Conservation (phyloP, 2,888 invertebrate species). For the Watsonalla binaria region DNA sequence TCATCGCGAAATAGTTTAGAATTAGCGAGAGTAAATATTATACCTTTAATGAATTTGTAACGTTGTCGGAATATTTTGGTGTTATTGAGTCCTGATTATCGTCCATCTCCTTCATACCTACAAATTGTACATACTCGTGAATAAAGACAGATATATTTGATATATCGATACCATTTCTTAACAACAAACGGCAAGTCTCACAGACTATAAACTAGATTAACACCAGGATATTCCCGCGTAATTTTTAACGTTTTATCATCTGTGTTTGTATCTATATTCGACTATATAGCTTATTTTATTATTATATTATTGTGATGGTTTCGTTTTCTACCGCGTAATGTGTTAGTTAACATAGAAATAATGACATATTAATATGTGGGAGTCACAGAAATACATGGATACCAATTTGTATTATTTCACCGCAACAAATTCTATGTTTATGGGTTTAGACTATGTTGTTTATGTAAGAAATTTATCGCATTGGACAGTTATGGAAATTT, state of each 20-base stretch:
- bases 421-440: slow-evolving; percentile 63
- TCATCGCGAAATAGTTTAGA: slow-evolving; percentile 77
- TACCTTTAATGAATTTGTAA: slow-evolving; percentile 56
- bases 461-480: slow-evolving; percentile 54
- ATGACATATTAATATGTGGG: slow-evolving; percentile 60
- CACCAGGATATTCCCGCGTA: slow-evolving; percentile 45
- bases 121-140: slow-evolving; percentile 24
- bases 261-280: slow-evolving; percentile 71
- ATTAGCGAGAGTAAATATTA: slow-evolving; percentile 65
- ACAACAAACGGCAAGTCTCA: slow-evolving; percentile 44
- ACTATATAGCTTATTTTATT: slow-evolving; percentile 69
- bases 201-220: slow-evolving; percentile 58
- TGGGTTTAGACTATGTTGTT: slow-evolving; percentile 50
- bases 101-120: slow-evolving; percentile 34
- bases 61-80: slow-evolving; percentile 46
- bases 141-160: slow-evolving; percentile 55
- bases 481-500: slow-evolving; percentile 69
- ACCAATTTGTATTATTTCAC: slow-evolving; percentile 56
- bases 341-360: slow-evolving; percentile 70
- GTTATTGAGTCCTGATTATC: slow-evolving; percentile 17
- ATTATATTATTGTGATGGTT: slow-evolving; percentile 74
- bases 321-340: slow-evolving; percentile 74
- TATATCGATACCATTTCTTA: slow-evolving; percentile 39
- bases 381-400: slow-evolving; percentile 61
- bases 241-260: slow-evolving; percentile 63